Evolutionary conservation across 1,140 invertebrate genomes (phyloP), one percentile per base, ranked within the genome.

Genomic region (Pygmarrhopalites habei): DNA sequence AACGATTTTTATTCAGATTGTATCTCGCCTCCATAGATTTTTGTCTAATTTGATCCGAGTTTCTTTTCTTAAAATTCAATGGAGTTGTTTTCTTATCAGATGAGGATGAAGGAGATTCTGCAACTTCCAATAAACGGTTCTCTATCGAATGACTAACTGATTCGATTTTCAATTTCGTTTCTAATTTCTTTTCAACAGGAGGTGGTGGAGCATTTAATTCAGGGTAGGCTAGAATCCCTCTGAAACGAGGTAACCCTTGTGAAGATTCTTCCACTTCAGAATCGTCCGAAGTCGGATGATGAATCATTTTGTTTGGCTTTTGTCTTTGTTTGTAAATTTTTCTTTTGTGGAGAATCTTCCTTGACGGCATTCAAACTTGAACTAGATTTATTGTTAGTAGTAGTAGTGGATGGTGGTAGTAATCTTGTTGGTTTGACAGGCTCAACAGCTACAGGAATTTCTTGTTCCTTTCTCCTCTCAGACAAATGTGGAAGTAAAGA

Each of bases 11-110:
- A 25, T 26, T 52, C n/a, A 14, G n/a, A 29, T 26, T 28, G 5
- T 7, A 12, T 52, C 53, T 5, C 3, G 29, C 14, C 14, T 56
- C 28, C 30, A 56, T 39, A 3, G 53, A 56, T 41, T 56, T 56
- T 56, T 56, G 53, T 7, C 53, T 28, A 2, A 56, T 3, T 15
- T n/a, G 5, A 39, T 56, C 53, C 12, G 53, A 56, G 25, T 56
- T 56, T 19, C 25, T 17, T 39, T 56, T 56, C n/a, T 39, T 30
- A 28, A 56, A 56, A 56, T 56, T 41, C 23, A 56, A 41, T n/a
- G 49, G 49, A 26, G 14, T 28, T 5, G 25, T 12, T 52, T 52
- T 52, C 25, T 17, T 46, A 46, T 10, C 21, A 10, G 35, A 39
- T 39, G 7, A 10, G 35, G 10, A 10, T 39, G 35, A n/a, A 39